phyloP scores from a whole-genome alignment of 1,140 invertebrate genomes.

The Idris sp. region DNA sequence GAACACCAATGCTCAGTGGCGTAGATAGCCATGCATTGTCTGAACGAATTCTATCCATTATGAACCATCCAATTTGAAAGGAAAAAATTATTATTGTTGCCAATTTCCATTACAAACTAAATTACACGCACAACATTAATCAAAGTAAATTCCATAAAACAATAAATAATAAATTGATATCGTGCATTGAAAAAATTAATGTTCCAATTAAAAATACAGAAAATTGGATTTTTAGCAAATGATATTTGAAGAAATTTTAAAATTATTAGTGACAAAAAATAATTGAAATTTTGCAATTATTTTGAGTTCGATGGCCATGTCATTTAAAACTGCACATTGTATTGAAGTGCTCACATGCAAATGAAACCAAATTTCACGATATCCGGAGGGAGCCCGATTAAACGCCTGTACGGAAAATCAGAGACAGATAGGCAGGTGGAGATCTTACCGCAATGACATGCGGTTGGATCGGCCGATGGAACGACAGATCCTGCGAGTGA shows the following conservation, averaged over 20 bases:
- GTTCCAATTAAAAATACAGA: too few relatives aligned
- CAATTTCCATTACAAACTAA: too few relatives aligned
- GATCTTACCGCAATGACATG: conserved; percentile 79
- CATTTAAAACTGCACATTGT: conserved; percentile 43
- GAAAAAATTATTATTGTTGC: too few relatives aligned
- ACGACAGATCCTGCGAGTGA: conserved; percentile 78
- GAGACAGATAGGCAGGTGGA: conserved; percentile 70
- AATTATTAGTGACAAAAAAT: too few relatives aligned
- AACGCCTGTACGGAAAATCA: conserved; percentile 75
- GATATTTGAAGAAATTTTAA: too few relatives aligned
- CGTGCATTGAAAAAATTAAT: too few relatives aligned
- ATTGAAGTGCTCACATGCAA: conserved; percentile 50
- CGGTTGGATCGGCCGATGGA: conserved; percentile 77
- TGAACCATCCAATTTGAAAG: too few relatives aligned
- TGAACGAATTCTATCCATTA: conserved; percentile 52
- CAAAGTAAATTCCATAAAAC: too few relatives aligned
- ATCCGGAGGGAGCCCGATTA: conserved; percentile 66
- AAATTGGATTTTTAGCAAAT: too few relatives aligned
- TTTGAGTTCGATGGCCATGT: conserved; percentile 47
- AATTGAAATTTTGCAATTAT: too few relatives aligned
- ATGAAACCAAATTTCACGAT: conserved; percentile 59
- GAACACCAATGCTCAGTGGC: conserved; percentile 69
- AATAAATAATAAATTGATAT: too few relatives aligned
- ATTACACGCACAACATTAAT: too few relatives aligned
- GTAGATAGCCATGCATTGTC: conserved; percentile 65